A percentile compares a stretch with the other conserved stretches of the same genome.
phyloP scores from a whole-genome alignment of 2,113 vertebrate genomes.

The Synodontis membranacea region DNA sequence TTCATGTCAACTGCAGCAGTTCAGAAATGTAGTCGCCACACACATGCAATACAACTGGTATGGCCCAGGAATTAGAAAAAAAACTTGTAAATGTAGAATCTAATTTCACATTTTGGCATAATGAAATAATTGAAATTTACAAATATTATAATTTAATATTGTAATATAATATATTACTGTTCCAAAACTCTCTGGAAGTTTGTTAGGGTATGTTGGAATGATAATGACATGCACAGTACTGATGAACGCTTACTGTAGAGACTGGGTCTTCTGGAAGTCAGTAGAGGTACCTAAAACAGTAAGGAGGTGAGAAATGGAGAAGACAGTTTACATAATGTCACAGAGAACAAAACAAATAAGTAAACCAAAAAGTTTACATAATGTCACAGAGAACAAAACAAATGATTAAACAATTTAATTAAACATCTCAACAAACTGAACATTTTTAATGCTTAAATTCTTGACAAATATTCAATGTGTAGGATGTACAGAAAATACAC shows the following conservation, averaged over 20 bases:
- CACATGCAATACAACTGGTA: too few species aligned
- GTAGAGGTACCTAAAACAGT: slow-evolving; percentile 67
- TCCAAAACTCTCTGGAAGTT: neutral
- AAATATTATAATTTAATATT: neutral
- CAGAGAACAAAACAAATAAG: too few species aligned
- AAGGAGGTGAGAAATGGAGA: slow-evolving; percentile 8
- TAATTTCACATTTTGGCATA: neutral
- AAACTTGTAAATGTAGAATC: neutral
- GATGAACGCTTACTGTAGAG: slow-evolving; percentile 69
- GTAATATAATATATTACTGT: neutral
- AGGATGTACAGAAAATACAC: neutral
- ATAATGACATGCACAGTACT: slow-evolving; percentile 12
- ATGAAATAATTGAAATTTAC: neutral
- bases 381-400: slow-evolving; percentile 33
- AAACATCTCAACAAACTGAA: slow-evolving; percentile 43
- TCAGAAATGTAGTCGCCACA: too few species aligned
- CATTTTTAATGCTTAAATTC: neutral
- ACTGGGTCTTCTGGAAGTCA: slow-evolving; percentile 68
- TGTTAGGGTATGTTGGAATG: neutral
- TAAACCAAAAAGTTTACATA: slow-evolving; percentile 56
- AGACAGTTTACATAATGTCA: slow-evolving; percentile 50
- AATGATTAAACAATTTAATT: slow-evolving; percentile 29
- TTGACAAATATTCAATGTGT: neutral
- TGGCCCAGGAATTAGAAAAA: neutral
- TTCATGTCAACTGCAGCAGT: too few species aligned